Base-by-base conservation (phyloP, 2,797 vertebrate species). In the Clarias laeviceps region DNA sequence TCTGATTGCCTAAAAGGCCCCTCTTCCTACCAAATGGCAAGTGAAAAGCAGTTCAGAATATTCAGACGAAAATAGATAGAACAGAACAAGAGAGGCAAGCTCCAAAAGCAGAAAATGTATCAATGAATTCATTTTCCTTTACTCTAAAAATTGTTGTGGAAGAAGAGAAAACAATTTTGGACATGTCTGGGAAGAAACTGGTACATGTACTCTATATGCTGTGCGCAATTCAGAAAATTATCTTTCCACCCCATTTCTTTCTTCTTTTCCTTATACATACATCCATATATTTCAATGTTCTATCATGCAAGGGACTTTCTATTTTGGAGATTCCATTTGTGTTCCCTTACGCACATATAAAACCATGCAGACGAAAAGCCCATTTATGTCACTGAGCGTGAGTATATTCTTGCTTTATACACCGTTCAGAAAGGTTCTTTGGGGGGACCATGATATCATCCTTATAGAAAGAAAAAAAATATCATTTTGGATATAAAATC, bases 251-350 rank as follows among this genome's bases (percentile, higher is more conserved):
- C 9, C 54, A 77, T 22, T 77, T 77, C 29, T 14, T 59, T 57
- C n/a, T 5, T 76, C 27, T 32, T 56, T 32, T 32, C 20, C 4
- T 22, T 37, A 17, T 9, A 59, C 22, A 22, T 57, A 57, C 54
- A 77, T 32, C 29, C 29, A 22, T 32, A 59, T 34, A 77, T 56
- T 70, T 40, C 68, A 73, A 12, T 73, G 22, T 73, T 40, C 11
- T 70, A 40, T 70, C 68, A 70, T 70, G 3, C 34, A 40, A 24
- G 68, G 72, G 45, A 74, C n/a, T 29, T 74, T 74, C n/a, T 74
- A 54, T 74, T 74, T n/a, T 18, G n/a, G n/a, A 74, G 45, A 54
- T 45, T 72, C 69, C 69, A 50, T 14, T 72, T 72, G 37, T 22
- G 69, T 72, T 45, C 69, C 22, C 11, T 6, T 45, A 72, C 14